Evolutionary conservation across 2,113 vertebrate species (phyloP).

Genomic region (Phyllostomus discolor): DNA sequence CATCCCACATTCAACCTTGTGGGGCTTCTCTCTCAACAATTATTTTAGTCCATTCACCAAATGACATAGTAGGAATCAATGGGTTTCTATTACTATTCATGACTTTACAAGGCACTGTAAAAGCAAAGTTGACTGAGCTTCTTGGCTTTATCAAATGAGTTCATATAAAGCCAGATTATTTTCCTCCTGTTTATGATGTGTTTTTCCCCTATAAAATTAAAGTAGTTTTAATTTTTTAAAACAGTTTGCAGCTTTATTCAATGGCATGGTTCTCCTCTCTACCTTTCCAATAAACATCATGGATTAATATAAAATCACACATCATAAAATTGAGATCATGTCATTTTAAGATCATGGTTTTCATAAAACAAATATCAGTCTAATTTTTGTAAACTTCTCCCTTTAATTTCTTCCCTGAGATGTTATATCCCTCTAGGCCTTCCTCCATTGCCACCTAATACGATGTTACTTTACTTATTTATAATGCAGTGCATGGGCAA

Average conservation of each 20-base stretch:
- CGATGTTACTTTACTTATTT: background rate
- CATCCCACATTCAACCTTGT: accelerated
- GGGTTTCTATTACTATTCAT: background rate
- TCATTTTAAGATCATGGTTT: slow-evolving; percentile 23
- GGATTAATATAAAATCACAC: slow-evolving; percentile 21
- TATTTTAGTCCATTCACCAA: background rate
- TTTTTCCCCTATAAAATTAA: slow-evolving; percentile 29
- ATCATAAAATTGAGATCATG: background rate
- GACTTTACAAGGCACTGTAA: background rate
- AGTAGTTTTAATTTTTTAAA: background rate
- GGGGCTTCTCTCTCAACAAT: background rate
- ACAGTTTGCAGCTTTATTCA: background rate
- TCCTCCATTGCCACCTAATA: background rate
- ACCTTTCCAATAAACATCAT: background rate
- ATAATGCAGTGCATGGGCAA: background rate
- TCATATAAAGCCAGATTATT: slow-evolving; percentile 19
- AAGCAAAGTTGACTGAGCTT: background rate
- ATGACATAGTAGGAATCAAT: background rate
- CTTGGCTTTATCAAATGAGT: background rate
- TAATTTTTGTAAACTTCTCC: background rate
- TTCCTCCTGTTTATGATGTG: slow-evolving; percentile 29
- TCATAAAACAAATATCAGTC: slow-evolving; percentile 22
- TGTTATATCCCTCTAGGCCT: background rate
- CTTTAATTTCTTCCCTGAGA: slow-evolving; percentile 19
- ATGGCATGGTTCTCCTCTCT: background rate